Evolutionary conservation across 2,888 invertebrate genomes (phyloP), one percentile per base, ranked within the genome.

Genomic region (Sialis lutaria): DNA sequence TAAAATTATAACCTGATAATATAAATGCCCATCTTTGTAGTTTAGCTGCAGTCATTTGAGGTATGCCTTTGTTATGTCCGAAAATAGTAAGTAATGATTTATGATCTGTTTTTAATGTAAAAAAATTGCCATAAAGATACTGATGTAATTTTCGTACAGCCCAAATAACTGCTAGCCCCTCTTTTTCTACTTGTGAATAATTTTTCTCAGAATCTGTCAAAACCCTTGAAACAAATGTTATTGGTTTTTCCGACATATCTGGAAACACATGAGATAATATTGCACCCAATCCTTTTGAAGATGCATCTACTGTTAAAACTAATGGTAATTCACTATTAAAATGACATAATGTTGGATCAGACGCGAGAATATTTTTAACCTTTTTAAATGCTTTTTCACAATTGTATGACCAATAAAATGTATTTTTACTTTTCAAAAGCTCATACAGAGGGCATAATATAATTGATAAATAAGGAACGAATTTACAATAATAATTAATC

Each of bases 1-100:
- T 48, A 46, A 50, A 53, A 33, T 50, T 40, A 44, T 53, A 54
- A 10, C 44, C 52, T 2, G 53, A 51, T 9, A 53, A 48, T 1
- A 33, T 40, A 30, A 53, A 22, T 0, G 50, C 51, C n/a, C 49
- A 50, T 6, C 52, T 49, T 41, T 53, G 51, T 6, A 52, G 37
- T 33, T 49, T 39, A 31, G 48, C 52, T 1, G 43, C 45, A 5
- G 47, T 13, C 43, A 31, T 47, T 6, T 2, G 6, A 6, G 42
- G 34, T 7, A 46, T 8, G 6, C 33, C 42, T 32, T 31, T 30
- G 22, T 33, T 13, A 10, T 33, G 33, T 4, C 42, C 33, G 12
- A 44, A 46, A n/a, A 47, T 47, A 4, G 33, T n/a, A 6, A 42
- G 5, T 22, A 47, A 33, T 1, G 45, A 44, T 33, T 47, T 46